A percentile compares a stretch with the other conserved stretches of the same genome.
Conservation (phyloP, 23 tunicate species). For the Botrylloides violaceus region DNA sequence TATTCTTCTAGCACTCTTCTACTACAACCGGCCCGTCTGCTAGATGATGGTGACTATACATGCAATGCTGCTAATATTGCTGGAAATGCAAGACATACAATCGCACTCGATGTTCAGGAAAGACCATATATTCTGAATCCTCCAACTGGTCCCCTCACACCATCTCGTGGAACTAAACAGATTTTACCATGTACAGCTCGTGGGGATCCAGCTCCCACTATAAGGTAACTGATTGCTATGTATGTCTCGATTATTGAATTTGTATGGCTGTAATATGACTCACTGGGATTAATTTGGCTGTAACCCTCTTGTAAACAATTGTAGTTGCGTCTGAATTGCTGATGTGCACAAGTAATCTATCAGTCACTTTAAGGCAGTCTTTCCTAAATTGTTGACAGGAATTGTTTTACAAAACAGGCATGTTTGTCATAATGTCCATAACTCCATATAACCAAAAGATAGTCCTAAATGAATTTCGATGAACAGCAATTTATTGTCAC, state of each 20-base stretch:
- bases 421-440: no score
- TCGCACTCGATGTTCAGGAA: constrained; percentile 65
- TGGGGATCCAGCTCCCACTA: constrained; percentile 83
- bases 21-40: constrained; percentile 32
- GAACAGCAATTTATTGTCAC: no score
- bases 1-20: constrained; percentile 25
- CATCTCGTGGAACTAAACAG: constrained; percentile 20
- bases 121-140: constrained; percentile 31
- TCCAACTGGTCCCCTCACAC: background rate
- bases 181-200: constrained; percentile 62
- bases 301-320: background rate
- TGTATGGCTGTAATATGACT: no score
- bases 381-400: no score
- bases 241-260: no score
- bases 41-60: constrained; percentile 70
- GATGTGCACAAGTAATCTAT: no score
- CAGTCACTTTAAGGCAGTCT: no score
- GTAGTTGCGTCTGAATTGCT: no score
- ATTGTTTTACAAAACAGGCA: no score
- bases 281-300: background rate
- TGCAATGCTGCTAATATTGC: constrained; percentile 75
- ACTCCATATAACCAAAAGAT: no score
- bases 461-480: no score
- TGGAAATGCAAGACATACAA: constrained; percentile 45
- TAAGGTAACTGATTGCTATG: constrained; percentile 63